phyloP scores from a whole-genome alignment of 2,888 invertebrate genomes.

The Cloeon dipterum region DNA sequence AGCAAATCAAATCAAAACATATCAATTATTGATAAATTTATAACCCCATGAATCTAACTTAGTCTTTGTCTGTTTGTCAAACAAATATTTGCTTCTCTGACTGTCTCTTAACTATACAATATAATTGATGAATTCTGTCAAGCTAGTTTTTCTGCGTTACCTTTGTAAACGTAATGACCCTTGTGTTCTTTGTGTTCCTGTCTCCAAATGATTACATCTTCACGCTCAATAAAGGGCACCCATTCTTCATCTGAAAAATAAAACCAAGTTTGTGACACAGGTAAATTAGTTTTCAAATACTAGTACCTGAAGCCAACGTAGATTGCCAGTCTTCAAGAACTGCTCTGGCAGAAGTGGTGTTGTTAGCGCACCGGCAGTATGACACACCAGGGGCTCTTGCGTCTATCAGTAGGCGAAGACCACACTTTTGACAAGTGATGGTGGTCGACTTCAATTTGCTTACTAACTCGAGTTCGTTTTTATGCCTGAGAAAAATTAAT shows the following conservation, averaged over 20 bases:
- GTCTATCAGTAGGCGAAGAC: conserved; percentile 20
- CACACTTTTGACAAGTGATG: conserved; percentile 25
- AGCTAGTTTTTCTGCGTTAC: conserved; percentile 12
- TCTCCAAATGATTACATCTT: conserved; percentile 62
- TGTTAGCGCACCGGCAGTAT: conserved; percentile 22
- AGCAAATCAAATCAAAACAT: too few relatives aligned
- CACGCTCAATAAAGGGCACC: conserved; percentile 56
- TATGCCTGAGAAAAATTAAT: too few relatives aligned
- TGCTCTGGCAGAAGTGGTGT: conserved; percentile 6
- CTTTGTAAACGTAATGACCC: conserved; percentile 60
- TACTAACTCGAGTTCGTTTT: conserved; percentile 32
- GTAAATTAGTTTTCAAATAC: background rate
- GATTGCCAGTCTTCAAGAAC: conserved; percentile 6
- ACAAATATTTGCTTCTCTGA: too few relatives aligned
- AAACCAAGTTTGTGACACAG: background rate
- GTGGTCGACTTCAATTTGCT: conserved; percentile 26
- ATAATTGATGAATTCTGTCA: background rate
- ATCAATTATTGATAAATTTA: too few relatives aligned
- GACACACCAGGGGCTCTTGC: conserved; percentile 17
- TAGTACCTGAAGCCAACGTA: background rate
- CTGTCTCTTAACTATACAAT: too few relatives aligned
- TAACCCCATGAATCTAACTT: too few relatives aligned
- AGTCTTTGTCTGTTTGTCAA: too few relatives aligned
- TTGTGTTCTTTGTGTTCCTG: conserved; percentile 31
- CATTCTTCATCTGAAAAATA: conserved; percentile 26